These are phyloP conservation scores for Grantiella picta DNA, from an alignment of 2,113 vertebrate species.

Conservation along the genomic window DNA sequence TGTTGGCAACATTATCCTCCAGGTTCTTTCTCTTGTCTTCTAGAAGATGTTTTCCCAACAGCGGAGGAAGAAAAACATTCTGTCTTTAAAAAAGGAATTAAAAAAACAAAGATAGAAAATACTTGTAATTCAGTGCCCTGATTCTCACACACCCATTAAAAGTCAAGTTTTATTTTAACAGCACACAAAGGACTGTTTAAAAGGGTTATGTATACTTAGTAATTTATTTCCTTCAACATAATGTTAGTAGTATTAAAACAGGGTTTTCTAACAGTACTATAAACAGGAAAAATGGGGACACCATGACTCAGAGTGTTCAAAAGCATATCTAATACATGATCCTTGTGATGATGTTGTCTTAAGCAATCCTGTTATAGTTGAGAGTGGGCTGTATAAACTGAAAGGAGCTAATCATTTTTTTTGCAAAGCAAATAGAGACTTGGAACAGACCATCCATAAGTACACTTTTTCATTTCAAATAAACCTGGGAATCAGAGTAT, in stretches of 20 bases:
- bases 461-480: background rate
- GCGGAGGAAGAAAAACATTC: background rate
- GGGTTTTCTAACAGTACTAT: background rate
- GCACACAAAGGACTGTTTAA: background rate
- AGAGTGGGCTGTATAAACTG: background rate
- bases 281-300: background rate
- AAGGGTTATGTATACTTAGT: background rate
- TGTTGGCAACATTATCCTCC: constrained; percentile 28
- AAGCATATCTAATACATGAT: background rate
- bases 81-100: background rate
- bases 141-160: background rate
- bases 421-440: background rate
- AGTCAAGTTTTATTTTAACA: background rate
- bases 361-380: background rate
- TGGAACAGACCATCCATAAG: background rate
- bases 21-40: constrained; percentile 20
- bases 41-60: background rate
- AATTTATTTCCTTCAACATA: background rate
- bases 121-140: background rate
- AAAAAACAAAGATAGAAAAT: background rate
- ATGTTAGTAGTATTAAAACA: background rate
- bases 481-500: background rate
- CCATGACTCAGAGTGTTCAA: background rate
- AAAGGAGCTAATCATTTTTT: background rate
- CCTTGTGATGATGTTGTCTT: background rate